Base-by-base conservation (phyloP, 2,113 vertebrate genomes). In the Oncorhynchus kisutch region DNA sequence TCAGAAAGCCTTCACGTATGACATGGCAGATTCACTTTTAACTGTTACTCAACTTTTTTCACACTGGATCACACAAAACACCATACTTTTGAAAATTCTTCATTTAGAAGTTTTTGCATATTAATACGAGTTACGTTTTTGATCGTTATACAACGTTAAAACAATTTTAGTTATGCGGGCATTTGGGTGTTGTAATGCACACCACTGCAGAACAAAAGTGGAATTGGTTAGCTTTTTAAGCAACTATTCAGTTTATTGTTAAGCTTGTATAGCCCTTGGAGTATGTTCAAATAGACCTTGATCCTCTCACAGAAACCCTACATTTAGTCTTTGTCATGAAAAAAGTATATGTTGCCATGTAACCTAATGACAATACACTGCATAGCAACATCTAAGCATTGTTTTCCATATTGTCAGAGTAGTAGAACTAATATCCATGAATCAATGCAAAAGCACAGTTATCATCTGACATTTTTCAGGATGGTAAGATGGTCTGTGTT, bases 231-330 rank as follows among this genome's bases (percentile, higher is more conserved):
- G 62, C 80, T 82, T 84, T 70, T 72, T 51, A 77, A 83, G 83
- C 79, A 73, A 85, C 77, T 84, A 81, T 84, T 84, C 75, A 81
- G 83, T 81, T 85, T 83, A 86, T 78, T 80, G 81, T 81, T 77
- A 85, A 60, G 73, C 79, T 89, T 74, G 83, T 89, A 86, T 93
- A 94, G 93, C 93, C 93, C 93, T 94, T 94, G 82, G 86, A 90
- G 81, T 86, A 85, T 84, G 84, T 77, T 85, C 90, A 89, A 80
- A 85, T 78, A 88, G 85, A 83, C 84, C 74, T 82, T 73, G 79
- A 62, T 25, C 77, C 76, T 80, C 77, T 80, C 82, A 71, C 74
- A 77, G 57, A 79, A 57, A 70, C 66, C 82, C 76, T 66, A 60
- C 57, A 79, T 67, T 78, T 75, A 48, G 27, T 24, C 67, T 70